These are phyloP conservation scores for Cariama cristata DNA, from an alignment of 2,113 vertebrate species.

Conservation along the genomic window DNA sequence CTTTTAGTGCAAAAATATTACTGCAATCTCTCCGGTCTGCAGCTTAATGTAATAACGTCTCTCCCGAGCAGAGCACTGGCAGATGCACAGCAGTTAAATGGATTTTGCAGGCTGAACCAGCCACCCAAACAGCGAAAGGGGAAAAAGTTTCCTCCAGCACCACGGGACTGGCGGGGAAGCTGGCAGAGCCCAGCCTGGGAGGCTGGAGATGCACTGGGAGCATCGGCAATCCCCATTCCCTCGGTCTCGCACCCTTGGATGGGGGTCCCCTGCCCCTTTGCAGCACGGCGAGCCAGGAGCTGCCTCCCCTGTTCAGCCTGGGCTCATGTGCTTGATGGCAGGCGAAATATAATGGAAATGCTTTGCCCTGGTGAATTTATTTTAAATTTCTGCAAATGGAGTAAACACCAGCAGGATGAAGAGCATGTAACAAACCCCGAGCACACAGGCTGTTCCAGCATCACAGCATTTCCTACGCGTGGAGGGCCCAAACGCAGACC, in stretches of 20 bases:
- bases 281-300: background rate
- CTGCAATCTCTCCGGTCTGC: background rate
- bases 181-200: rapidly evolving
- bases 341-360: background rate
- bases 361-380: background rate
- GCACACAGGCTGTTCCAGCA: background rate
- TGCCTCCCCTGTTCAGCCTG: background rate
- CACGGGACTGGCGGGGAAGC: rapidly evolving
- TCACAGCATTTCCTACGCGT: background rate
- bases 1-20: background rate
- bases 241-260: rapidly evolving
- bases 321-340: background rate
- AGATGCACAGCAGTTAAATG: slow-evolving; percentile 21
- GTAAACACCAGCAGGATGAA: background rate
- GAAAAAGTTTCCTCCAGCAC: background rate
- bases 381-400: background rate
- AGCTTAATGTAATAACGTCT: background rate
- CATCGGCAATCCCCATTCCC: rapidly evolving
- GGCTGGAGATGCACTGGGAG: background rate
- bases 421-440: background rate
- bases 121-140: background rate
- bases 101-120: background rate
- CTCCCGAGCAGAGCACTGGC: background rate
- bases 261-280: background rate
- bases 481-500: background rate